Conservation (phyloP, 2,888 invertebrate genomes). For the Hirtodrosophila confusa region DNA sequence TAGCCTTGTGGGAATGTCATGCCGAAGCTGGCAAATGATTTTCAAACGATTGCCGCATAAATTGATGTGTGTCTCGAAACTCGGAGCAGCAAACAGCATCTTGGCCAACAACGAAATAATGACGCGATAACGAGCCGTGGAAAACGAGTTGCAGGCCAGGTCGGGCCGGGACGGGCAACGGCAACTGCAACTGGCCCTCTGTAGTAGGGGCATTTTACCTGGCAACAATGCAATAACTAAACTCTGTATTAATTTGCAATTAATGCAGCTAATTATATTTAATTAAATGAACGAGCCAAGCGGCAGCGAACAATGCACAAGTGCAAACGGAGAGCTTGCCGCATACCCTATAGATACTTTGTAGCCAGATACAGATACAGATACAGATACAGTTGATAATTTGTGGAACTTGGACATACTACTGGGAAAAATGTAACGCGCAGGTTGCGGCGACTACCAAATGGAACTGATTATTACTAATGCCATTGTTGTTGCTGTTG, state of each 20-base stretch:
- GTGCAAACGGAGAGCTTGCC: conserved; percentile 19
- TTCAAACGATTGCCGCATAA: conserved; percentile 26
- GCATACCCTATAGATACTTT: conserved; percentile 44
- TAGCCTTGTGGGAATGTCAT: conserved; percentile 34
- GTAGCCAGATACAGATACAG: conserved; percentile 36
- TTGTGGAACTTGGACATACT: conserved; percentile 64
- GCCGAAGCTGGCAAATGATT: conserved; percentile 16
- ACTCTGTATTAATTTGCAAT: conserved; percentile 81
- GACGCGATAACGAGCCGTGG: conserved; percentile 71
- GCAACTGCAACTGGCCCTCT: conserved; percentile 8
- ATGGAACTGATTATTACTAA: conserved; percentile 79
- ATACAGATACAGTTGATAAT: conserved; percentile 38
- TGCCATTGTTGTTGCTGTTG: conserved; percentile 64
- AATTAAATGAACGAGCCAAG: conserved; percentile 77
- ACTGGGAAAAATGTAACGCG: conserved; percentile 76
- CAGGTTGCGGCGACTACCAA: conserved; percentile 67
- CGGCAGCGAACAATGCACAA: conserved; percentile 62
- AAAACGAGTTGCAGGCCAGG: conserved; percentile 63
- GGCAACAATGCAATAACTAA: conserved; percentile 68
- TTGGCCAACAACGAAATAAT: conserved; percentile 54
- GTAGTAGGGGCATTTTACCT: conserved; percentile 3
- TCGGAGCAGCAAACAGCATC: conserved; percentile 21
- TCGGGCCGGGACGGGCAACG: too few relatives aligned
- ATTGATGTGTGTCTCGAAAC: conserved; percentile 31
- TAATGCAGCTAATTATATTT: conserved; percentile 80